Evolutionary conservation across 1,140 invertebrate species (phyloP).

Genomic region (Drosophila repletoides): DNA sequence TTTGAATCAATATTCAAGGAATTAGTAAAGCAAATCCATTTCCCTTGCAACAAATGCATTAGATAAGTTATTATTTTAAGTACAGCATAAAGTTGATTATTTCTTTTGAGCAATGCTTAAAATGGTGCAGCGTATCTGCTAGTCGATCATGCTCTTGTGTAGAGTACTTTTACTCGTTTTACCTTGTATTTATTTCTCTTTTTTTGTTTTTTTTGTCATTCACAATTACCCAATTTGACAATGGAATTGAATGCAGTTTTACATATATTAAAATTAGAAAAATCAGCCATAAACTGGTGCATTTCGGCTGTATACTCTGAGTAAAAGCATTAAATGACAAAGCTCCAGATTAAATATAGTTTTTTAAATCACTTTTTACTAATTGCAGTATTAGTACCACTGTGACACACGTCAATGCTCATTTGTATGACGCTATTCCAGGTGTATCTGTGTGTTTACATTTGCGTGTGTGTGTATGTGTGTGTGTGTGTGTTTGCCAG

Average conservation of each 20-base stretch:
- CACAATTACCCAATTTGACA: slow-evolving; percentile 66
- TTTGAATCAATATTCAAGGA: too few relatives aligned
- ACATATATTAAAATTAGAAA: slow-evolving; percentile 3
- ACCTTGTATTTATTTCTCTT: slow-evolving; percentile 36
- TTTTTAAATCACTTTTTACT: too few relatives aligned
- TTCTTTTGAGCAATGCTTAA: too few relatives aligned
- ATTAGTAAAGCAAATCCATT: too few relatives aligned
- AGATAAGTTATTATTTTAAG: too few relatives aligned
- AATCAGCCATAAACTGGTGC: slow-evolving; percentile 14
- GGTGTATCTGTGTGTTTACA: slow-evolving; percentile 9
- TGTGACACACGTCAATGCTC: slow-evolving; percentile 35
- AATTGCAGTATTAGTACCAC: slow-evolving; percentile 31
- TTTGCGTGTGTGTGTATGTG: slow-evolving; percentile 1
- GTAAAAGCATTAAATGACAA: neutral
- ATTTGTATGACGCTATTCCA: slow-evolving; percentile 10
- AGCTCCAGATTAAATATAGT: too few relatives aligned
- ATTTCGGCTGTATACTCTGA: slow-evolving; percentile 14
- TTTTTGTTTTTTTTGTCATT: slow-evolving; percentile 47
- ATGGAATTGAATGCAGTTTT: slow-evolving; percentile 39
- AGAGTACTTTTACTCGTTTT: too few relatives aligned
- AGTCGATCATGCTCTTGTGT: too few relatives aligned
- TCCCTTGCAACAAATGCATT: too few relatives aligned
- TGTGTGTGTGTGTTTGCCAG: slow-evolving; percentile 13
- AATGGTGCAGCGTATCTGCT: too few relatives aligned
- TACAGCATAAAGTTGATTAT: too few relatives aligned